Evolutionary conservation across 1,140 invertebrate genomes (phyloP), one percentile per base, ranked within the genome.

Genomic region (Lasaia peninsularis): DNA sequence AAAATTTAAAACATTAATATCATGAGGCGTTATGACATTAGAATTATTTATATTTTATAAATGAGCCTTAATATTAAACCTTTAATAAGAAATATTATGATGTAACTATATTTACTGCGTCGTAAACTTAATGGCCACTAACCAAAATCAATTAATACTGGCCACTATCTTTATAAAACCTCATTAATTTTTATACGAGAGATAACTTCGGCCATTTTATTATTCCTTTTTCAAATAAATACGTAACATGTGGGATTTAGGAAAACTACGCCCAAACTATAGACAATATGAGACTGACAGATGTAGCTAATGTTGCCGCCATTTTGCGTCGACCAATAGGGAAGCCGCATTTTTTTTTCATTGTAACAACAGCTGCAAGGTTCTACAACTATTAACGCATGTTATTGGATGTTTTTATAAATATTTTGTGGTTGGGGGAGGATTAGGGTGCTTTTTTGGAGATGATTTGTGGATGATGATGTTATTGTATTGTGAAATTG

Each of bases 251-350:
- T 44, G 48, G 37, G 52, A 57, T 49, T 48, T 44, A 33, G 32
- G 51, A 65, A 65, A 63, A 44, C 37, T 40, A 55, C 57, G 57
- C 54, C 56, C 62, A 35, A 58, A 64, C 69, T 66, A 78, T 71
- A 78, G 77, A 80, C 78, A 76, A 80, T 76, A 80, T 77, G 60
- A 71, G 73, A 70, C 65, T 84, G 77, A 84, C 80, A 84, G 80
- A 80, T 82, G 78, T 67, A 56, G 56, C 62, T 80, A 82, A 84
- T 84, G 80, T 72, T 73, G 62, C 73, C 72, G 76, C 76, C 75
- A 73, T 78, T 63, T 62, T 55, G 56, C 34, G 21, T 55, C 71
- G 57, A 67, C 80, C 80, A 80, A 80, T 82, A 59, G 67, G 63
- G 69, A 64, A 61, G 65, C 60, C 49, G 63, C 65, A 67, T 68